These are phyloP conservation scores for Corticium candelabrum DNA, from an alignment of 37 sponge, comb jelly and placozoan genomes.

Conservation along the genomic window DNA sequence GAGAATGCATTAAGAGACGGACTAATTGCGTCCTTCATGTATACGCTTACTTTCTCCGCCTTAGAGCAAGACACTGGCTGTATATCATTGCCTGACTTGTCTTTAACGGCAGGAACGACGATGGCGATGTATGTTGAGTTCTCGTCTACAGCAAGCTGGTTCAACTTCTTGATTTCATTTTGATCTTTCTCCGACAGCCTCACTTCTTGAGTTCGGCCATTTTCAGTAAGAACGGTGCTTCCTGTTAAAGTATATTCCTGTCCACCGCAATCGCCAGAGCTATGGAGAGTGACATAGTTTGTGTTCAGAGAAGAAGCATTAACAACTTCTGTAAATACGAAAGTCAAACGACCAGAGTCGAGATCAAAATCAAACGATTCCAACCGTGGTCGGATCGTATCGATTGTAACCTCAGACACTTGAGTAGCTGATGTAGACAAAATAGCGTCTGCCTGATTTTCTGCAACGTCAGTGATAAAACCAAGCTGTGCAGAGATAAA, in stretches of 20 bases:
- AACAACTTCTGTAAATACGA: conserved; percentile 59
- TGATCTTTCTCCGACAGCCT: conserved; percentile 43
- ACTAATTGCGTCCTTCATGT: conserved; percentile 42
- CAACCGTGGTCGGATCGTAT: conserved; percentile 38
- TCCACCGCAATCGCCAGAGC: background rate
- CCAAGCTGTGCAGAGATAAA: background rate
- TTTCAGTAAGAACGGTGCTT: conserved; percentile 28
- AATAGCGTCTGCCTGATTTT: conserved; percentile 13
- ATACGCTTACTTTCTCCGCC: conserved; percentile 39
- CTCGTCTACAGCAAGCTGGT: conserved; percentile 42
- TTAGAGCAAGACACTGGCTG: background rate
- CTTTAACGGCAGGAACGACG: conserved; percentile 21
- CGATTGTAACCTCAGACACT: conserved; percentile 29
- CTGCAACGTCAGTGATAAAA: conserved; percentile 8
- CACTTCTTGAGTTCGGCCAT: conserved; percentile 31
- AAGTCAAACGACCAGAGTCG: conserved; percentile 40
- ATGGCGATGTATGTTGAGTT: conserved; percentile 41
- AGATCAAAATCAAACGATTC: conserved; percentile 37
- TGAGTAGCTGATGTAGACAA: conserved; percentile 35
- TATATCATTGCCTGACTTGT: conserved; percentile 58
- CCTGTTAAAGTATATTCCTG: conserved; percentile 43
- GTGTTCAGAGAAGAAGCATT: conserved; percentile 23
- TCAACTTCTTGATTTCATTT: conserved; percentile 60
- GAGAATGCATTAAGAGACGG: conserved; percentile 60
- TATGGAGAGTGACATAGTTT: conserved; percentile 22